phyloP scores from a whole-genome alignment of 92 coral and sea anemone genomes.

The Blastomussa wellsi region DNA sequence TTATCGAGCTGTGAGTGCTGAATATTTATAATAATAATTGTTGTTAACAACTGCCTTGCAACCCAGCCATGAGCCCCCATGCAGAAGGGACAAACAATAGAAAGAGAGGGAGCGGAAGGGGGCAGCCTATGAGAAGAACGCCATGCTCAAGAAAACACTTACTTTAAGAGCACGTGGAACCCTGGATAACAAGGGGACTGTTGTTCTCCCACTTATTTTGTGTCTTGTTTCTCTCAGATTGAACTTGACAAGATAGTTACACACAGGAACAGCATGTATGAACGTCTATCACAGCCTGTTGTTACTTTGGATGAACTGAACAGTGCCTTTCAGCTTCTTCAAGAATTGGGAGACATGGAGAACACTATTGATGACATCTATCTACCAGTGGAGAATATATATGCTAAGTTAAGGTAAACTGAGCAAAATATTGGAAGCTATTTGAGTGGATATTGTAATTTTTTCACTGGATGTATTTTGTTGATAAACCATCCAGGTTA shows the following conservation, averaged over 20 bases:
- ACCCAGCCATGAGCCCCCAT: no score
- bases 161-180: no score
- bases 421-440: not conserved
- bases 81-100: no score
- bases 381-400: constrained; percentile 93
- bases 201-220: no score
- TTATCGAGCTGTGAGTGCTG: no score
- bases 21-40: no score
- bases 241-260: constrained; percentile 94
- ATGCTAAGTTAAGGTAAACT: constrained; percentile 81
- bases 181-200: no score
- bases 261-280: constrained; percentile 86
- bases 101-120: no score
- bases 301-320: constrained; percentile 84
- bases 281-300: constrained; percentile 86
- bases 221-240: constrained; percentile 55
- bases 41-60: no score
- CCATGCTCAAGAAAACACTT: no score
- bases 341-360: constrained; percentile 94
- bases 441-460: not conserved
- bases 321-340: constrained; percentile 88
- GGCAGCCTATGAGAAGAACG: no score
- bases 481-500: not conserved
- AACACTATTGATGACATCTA: constrained; percentile 94
- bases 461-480: not conserved